phyloP scores from a whole-genome alignment of 2,888 invertebrate genomes.

The Ctenicera cuprea region DNA sequence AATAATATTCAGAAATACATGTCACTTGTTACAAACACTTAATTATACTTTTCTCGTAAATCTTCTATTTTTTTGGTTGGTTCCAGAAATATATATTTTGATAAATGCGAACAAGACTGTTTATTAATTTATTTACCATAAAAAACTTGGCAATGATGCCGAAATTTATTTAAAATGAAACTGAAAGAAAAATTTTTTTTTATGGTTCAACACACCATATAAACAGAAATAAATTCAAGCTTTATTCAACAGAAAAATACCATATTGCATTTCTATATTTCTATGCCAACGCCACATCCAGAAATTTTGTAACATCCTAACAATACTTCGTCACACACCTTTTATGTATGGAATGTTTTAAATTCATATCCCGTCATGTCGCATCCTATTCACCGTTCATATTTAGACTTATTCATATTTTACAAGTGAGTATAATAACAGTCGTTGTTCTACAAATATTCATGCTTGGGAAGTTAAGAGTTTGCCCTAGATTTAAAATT shows the following conservation, averaged over 20 bases:
- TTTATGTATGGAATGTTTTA: conserved; percentile 29
- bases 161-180: too few species aligned
- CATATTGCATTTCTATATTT: conserved; percentile 23
- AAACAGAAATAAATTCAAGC: background rate
- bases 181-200: background rate
- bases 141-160: too few species aligned
- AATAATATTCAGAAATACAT: too few species aligned
- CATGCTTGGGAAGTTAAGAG: too few species aligned
- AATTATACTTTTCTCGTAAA: too few species aligned
- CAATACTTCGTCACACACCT: conserved; percentile 42
- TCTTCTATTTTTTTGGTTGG: too few species aligned
- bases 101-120: too few species aligned
- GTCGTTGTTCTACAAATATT: too few species aligned
- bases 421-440: background rate
- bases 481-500: too few species aligned
- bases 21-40: too few species aligned
- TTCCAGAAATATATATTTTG: too few species aligned
- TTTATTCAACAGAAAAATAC: conserved; percentile 11
- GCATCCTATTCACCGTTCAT: conserved; percentile 26
- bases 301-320: conserved; percentile 35
- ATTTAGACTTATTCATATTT: conserved; percentile 30
- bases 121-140: too few species aligned
- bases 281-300: conserved; percentile 24
- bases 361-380: conserved; percentile 44
- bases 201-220: background rate